Evolutionary conservation across 2,113 vertebrate species (phyloP).

Genomic region (Callithrix jacchus): DNA sequence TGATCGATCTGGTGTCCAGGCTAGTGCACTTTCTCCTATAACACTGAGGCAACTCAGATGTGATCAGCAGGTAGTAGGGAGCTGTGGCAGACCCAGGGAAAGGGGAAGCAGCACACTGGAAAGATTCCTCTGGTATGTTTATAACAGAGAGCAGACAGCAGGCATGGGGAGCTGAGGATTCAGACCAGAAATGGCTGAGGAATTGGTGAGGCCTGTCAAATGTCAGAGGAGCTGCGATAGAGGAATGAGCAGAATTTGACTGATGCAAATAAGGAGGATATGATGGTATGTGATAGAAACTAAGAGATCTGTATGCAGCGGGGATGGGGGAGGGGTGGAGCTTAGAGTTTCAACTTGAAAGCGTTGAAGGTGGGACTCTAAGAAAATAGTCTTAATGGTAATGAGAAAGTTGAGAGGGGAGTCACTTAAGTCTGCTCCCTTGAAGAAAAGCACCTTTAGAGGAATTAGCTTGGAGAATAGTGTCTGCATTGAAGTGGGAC

Average conservation of each 20-base stretch:
- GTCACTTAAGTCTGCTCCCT: neutral
- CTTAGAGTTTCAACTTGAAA: neutral
- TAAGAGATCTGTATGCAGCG: fast-evolving
- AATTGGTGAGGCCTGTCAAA: neutral
- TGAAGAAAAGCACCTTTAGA: neutral
- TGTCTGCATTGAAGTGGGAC: neutral
- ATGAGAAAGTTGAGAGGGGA: neutral
- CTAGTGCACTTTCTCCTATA: neutral
- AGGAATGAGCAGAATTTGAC: neutral
- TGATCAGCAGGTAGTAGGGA: neutral
- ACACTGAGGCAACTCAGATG: neutral
- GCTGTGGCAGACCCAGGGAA: neutral
- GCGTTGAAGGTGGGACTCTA: neutral
- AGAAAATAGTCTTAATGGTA: neutral
- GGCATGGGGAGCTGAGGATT: neutral
- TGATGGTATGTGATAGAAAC: neutral
- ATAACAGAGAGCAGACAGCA: neutral
- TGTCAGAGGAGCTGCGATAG: fast-evolving
- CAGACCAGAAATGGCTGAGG: neutral
- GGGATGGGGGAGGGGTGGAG: neutral
- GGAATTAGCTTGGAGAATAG: neutral
- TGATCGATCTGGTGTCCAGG: no score
- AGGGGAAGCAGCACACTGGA: neutral
- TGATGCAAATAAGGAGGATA: neutral
- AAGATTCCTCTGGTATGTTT: neutral